phyloP scores from a whole-genome alignment of 2,888 invertebrate species.

The Tiphia femorata region DNA sequence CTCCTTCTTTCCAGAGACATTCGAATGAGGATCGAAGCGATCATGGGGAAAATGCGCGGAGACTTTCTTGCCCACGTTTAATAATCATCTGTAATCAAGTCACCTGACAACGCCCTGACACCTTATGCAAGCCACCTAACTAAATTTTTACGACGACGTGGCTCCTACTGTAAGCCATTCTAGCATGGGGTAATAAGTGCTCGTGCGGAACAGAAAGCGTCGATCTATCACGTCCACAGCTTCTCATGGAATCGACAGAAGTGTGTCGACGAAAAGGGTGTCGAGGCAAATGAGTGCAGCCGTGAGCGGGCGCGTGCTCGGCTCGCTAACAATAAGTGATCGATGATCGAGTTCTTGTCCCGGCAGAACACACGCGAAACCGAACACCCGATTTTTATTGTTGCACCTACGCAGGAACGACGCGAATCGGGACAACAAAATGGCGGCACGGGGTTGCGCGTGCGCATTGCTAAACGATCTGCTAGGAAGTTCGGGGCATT shows the following conservation, averaged over 20 bases:
- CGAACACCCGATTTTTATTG: conserved; percentile 40
- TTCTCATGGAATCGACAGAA: conserved; percentile 51
- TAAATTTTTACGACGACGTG: not conserved
- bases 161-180: not conserved
- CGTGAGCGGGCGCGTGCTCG: conserved; percentile 41
- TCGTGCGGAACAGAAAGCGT: conserved; percentile 26
- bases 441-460: no score
- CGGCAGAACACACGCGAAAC: conserved; percentile 41
- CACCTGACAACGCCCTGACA: no score
- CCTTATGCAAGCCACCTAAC: not conserved
- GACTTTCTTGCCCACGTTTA: not conserved
- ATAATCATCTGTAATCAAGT: no score
- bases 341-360: conserved; percentile 43
- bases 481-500: no score
- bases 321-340: conserved; percentile 45
- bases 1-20: not conserved
- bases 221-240: conserved; percentile 40
- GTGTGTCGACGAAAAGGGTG: conserved; percentile 42
- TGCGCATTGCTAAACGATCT: no score
- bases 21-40: no score
- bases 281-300: conserved; percentile 51
- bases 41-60: not conserved
- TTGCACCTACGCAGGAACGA: no score
- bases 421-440: no score
- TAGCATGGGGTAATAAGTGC: conserved; percentile 2